phyloP scores from a whole-genome alignment of 2,113 vertebrate species.

The Eretmochelys imbricata region DNA sequence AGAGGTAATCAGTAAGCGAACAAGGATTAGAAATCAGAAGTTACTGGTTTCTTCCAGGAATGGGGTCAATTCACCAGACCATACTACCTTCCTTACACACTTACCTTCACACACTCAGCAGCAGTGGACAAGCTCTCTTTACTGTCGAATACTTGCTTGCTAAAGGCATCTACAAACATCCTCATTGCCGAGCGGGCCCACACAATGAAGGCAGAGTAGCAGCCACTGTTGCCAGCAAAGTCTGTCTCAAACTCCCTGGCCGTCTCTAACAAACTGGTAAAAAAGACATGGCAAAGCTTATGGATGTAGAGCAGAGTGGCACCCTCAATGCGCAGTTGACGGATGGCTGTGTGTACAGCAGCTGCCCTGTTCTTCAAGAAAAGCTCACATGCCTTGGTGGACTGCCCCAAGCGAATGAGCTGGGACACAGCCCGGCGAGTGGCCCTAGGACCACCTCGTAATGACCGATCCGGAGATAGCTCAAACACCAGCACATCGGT shows the following conservation, averaged over 20 bases:
- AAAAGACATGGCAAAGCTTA: constrained; percentile 98
- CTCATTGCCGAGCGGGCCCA: constrained; percentile 94
- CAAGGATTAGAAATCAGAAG: background rate
- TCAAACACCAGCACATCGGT: constrained; percentile 96
- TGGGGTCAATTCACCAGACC: accelerated
- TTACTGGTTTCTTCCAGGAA: background rate
- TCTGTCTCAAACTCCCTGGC: constrained; percentile 95
- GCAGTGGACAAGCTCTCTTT: constrained; percentile 97
- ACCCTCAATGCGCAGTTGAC: constrained; percentile 96
- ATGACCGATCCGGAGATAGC: constrained; percentile 92
- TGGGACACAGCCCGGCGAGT: constrained; percentile 96
- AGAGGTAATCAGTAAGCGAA: background rate
- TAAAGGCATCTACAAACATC: constrained; percentile 98
- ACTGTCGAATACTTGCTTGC: constrained; percentile 97
- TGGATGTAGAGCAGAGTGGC: constrained; percentile 98
- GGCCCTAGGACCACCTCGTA: constrained; percentile 93
- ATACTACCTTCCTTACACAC: background rate
- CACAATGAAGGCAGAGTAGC: constrained; percentile 96
- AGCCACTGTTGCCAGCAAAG: constrained; percentile 92
- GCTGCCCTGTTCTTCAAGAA: constrained; percentile 94
- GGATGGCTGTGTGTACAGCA: constrained; percentile 93
- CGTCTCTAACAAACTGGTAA: constrained; percentile 94
- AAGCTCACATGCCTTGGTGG: constrained; percentile 96
- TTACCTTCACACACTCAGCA: constrained; percentile 91
- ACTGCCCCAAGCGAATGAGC: constrained; percentile 93